Evolutionary conservation across 2,888 invertebrate genomes (phyloP).

Genomic region (Cheilosia pagana): DNA sequence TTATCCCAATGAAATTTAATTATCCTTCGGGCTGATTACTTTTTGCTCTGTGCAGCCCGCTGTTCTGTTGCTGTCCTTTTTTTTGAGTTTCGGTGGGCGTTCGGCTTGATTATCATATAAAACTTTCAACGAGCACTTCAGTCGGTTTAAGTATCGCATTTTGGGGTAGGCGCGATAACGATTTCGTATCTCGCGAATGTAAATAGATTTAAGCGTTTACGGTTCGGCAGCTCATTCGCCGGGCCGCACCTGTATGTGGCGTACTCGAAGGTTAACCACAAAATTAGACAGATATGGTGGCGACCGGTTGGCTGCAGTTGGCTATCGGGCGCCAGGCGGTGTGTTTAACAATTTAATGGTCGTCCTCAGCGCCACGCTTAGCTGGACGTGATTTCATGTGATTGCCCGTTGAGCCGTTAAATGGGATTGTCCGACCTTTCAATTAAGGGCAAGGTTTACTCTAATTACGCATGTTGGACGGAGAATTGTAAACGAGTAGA

Average conservation of each 20-base stretch:
- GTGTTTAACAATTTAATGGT: constrained; percentile 46
- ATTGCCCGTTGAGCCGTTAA: constrained; percentile 20
- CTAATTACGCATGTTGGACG: constrained; percentile 25
- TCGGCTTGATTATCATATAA: constrained; percentile 52
- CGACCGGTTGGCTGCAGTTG: constrained; percentile 9
- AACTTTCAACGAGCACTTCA: constrained; percentile 54
- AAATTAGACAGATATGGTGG: constrained; percentile 43
- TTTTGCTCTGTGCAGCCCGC: constrained; percentile 24
- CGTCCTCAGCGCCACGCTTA: background rate
- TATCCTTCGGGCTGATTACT: constrained; percentile 67
- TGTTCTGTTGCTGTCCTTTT: constrained; percentile 12
- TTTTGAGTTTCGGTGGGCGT: constrained; percentile 3
- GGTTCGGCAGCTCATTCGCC: background rate
- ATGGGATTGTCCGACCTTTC: constrained; percentile 39
- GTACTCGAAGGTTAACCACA: constrained; percentile 39
- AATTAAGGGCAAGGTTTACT: constrained; percentile 41
- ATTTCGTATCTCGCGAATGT: constrained; percentile 23
- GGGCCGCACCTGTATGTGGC: background rate
- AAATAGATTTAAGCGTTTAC: constrained; percentile 4
- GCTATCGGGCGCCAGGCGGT: background rate
- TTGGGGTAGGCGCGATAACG: constrained; percentile 48
- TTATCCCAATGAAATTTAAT: constrained; percentile 67
- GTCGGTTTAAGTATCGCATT: constrained; percentile 30
- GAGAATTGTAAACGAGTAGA: background rate
- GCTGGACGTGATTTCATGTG: constrained; percentile 8